phyloP scores from a whole-genome alignment of 1,140 invertebrate genomes.

The Polypedilum pembai region DNA sequence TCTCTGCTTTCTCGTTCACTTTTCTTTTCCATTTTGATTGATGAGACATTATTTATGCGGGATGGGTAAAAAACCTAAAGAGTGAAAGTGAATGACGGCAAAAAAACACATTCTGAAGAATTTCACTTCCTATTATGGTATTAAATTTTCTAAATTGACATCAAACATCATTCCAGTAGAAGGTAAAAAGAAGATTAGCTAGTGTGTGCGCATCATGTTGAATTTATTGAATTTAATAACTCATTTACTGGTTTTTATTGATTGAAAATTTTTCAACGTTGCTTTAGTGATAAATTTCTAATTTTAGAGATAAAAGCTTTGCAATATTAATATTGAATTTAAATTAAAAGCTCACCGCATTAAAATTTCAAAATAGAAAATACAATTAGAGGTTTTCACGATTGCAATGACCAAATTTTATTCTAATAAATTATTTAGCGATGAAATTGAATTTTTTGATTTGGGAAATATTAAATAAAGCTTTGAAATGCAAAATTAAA shows the following conservation, averaged over 20 bases:
- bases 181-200: background rate
- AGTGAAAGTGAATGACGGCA: background rate
- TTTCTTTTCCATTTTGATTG: background rate
- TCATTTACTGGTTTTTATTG: background rate
- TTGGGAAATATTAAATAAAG: too few relatives aligned
- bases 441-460: too few relatives aligned
- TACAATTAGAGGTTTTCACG: too few relatives aligned
- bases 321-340: too few relatives aligned
- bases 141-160: background rate
- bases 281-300: too few relatives aligned
- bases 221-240: background rate
- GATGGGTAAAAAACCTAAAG: background rate
- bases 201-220: background rate
- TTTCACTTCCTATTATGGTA: background rate
- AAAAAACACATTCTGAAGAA: background rate
- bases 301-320: too few relatives aligned
- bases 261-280: too few relatives aligned
- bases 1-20: background rate
- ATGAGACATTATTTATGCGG: slow-evolving; percentile 8
- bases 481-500: too few relatives aligned
- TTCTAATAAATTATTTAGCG: too few relatives aligned
- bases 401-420: too few relatives aligned
- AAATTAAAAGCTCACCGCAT: too few relatives aligned
- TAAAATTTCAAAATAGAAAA: too few relatives aligned
- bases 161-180: background rate